These are phyloP conservation scores for Paedocypris sp. DNA, from an alignment of 2,113 vertebrate genomes.

Conservation along the genomic window DNA sequence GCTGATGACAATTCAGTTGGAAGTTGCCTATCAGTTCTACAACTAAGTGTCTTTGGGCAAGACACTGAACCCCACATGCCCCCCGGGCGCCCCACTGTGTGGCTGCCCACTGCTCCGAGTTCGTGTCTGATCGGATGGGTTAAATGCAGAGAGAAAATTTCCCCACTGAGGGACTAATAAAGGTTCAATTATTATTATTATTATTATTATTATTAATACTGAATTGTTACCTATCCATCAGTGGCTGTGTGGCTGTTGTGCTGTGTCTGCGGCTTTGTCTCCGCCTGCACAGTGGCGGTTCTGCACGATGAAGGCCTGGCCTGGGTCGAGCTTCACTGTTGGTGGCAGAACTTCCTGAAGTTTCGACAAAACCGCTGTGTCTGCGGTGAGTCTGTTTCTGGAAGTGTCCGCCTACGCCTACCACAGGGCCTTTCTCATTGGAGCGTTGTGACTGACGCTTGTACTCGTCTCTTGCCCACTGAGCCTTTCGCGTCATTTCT, in stretches of 20 bases:
- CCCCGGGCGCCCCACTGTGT: no score
- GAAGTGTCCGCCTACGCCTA: slow-evolving; percentile 62
- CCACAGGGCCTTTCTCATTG: slow-evolving; percentile 68
- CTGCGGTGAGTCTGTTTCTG: slow-evolving; percentile 43
- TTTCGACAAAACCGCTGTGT: slow-evolving; percentile 15
- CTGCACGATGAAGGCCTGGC: slow-evolving; percentile 12
- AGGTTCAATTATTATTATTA: no score
- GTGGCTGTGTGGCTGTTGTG: not conserved
- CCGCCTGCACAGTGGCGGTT: not conserved
- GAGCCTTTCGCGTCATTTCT: slow-evolving; percentile 39
- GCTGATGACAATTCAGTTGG: no score
- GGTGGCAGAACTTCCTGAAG: not conserved
- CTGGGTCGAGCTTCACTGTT: not conserved
- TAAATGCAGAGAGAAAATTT: no score
- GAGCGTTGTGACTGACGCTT: slow-evolving; percentile 58
- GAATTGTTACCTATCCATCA: slow-evolving; percentile 23
- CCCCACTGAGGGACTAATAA: no score
- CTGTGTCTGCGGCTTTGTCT: slow-evolving; percentile 28
- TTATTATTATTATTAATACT: not conserved
- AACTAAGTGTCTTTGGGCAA: no score
- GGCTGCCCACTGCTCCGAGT: no score
- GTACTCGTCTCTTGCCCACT: slow-evolving; percentile 63
- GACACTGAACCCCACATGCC: no score
- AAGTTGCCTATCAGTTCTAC: no score
- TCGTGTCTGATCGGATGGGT: no score